Evolutionary conservation across 2,797 vertebrate species (phyloP).

Genomic region (Tapera naevia): DNA sequence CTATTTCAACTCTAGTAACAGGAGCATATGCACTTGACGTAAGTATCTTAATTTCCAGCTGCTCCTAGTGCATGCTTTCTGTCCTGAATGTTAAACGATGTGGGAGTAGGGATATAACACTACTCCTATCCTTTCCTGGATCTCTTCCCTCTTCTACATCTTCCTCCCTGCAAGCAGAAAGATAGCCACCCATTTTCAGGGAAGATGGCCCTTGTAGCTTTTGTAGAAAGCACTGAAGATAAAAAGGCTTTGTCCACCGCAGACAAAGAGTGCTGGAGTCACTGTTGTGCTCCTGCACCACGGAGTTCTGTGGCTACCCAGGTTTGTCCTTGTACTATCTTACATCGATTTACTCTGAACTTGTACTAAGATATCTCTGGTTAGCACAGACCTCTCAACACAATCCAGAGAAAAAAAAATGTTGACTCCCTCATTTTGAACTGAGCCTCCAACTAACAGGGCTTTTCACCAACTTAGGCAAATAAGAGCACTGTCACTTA

Average conservation of each 20-base stretch:
- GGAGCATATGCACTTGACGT: accelerated
- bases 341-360: not conserved
- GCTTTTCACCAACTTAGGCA: not conserved
- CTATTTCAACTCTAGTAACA: not conserved
- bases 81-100: not conserved
- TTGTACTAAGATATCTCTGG: not conserved
- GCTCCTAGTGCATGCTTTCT: not conserved
- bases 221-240: not conserved
- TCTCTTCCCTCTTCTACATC: not conserved
- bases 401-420: not conserved
- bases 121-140: not conserved
- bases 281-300: not conserved
- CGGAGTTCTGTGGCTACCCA: not conserved
- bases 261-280: not conserved
- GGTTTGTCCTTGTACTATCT: not conserved
- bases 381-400: not conserved
- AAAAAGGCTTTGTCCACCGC: accelerated
- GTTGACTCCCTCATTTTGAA: not conserved
- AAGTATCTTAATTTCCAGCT: not conserved
- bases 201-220: not conserved
- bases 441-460: not conserved
- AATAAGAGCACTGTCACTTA: not conserved
- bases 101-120: not conserved
- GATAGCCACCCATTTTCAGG: not conserved
- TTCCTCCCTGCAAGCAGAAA: not conserved